Conservation (phyloP, 2,888 invertebrate genomes). For the Teinopalpus imperialis region DNA sequence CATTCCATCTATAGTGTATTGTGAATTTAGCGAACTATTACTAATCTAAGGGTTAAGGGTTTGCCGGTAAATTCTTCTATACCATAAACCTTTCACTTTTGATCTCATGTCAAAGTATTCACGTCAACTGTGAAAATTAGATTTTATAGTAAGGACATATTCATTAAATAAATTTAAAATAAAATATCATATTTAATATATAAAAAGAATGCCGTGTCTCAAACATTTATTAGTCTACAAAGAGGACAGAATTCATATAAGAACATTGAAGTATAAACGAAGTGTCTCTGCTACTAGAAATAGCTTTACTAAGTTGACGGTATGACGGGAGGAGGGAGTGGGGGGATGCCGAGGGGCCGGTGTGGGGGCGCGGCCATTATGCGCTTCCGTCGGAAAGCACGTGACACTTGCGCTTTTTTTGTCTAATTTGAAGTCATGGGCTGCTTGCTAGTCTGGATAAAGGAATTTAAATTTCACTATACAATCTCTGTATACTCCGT, state of each 20-base stretch:
- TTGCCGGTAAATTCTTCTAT: too few relatives aligned
- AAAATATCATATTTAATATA: too few relatives aligned
- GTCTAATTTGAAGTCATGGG: background rate
- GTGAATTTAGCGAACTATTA: too few relatives aligned
- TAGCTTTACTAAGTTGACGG: slow-evolving; percentile 39
- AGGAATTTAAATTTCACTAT: too few relatives aligned
- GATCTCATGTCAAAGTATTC: too few relatives aligned
- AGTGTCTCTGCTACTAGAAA: slow-evolving; percentile 73
- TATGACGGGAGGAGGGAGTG: slow-evolving; percentile 8
- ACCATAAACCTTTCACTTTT: too few relatives aligned
- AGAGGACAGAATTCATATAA: slow-evolving; percentile 11
- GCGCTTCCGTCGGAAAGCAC: slow-evolving; percentile 61
- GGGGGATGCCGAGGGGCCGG: slow-evolving; percentile 22
- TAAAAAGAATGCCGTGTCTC: slow-evolving; percentile 5
- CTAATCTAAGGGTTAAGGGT: too few relatives aligned
- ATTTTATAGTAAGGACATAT: too few relatives aligned
- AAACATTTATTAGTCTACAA: background rate
- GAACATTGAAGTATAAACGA: slow-evolving; percentile 35
- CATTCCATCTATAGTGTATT: too few relatives aligned
- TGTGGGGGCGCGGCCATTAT: slow-evolving; percentile 37
- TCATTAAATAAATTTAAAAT: too few relatives aligned
- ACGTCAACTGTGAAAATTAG: too few relatives aligned
- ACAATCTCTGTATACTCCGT: too few relatives aligned
- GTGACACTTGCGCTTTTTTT: slow-evolving; percentile 55
- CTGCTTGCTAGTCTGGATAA: background rate